Evolutionary conservation across 2,888 invertebrate species (phyloP).

Genomic region (Agrotis ipsilon): DNA sequence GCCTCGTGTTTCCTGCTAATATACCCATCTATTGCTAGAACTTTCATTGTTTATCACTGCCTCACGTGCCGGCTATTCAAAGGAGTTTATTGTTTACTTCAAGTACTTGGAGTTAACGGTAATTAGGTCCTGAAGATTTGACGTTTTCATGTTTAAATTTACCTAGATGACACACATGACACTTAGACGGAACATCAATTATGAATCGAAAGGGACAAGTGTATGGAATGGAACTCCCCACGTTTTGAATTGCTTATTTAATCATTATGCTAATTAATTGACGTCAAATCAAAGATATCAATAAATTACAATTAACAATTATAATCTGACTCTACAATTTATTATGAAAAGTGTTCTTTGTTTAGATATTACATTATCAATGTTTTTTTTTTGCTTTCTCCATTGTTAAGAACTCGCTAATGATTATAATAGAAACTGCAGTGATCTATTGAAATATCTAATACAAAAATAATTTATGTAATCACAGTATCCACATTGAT

Average conservation of each 20-base stretch:
- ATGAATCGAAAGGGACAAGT: neutral
- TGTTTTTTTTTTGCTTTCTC: no score
- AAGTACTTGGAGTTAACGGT: slow-evolving; percentile 5
- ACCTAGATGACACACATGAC: neutral
- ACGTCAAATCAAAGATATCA: neutral
- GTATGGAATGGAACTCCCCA: neutral
- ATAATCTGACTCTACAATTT: neutral
- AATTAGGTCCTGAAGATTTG: slow-evolving; percentile 1
- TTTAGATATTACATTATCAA: neutral
- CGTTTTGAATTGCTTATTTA: neutral
- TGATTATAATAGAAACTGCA: neutral
- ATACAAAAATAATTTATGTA: neutral
- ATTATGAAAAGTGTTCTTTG: neutral
- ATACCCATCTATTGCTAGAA: slow-evolving; percentile 41
- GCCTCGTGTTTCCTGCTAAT: slow-evolving; percentile 50
- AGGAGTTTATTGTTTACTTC: slow-evolving; percentile 40
- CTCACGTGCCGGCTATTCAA: slow-evolving; percentile 42
- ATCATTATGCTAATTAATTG: neutral
- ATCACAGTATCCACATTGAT: neutral
- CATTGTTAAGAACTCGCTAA: slow-evolving; percentile 13
- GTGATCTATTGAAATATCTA: neutral
- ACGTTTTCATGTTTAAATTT: slow-evolving; percentile 1
- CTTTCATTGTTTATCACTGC: slow-evolving; percentile 43
- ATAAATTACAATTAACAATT: slow-evolving; percentile 1
- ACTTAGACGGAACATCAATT: neutral